Conservation (phyloP, 2,888 invertebrate species). For the Drosophila anomalipes region DNA sequence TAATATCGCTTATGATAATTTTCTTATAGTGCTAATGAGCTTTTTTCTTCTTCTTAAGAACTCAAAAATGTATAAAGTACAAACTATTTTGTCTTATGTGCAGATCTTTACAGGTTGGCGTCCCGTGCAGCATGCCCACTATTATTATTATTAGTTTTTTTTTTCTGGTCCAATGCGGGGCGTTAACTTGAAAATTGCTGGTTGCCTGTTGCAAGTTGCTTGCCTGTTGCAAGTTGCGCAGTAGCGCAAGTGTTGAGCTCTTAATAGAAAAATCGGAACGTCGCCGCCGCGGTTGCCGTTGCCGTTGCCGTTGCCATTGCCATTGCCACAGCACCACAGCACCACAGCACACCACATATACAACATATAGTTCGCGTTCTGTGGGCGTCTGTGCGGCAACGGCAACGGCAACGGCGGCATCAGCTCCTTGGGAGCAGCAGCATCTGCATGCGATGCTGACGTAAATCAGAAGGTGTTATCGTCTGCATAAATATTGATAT, state of each 20-base stretch:
- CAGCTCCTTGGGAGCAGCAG: constrained; percentile 32
- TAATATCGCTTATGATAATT: neutral
- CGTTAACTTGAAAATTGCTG: constrained; percentile 82
- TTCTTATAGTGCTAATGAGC: neutral
- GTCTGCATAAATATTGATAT: constrained; percentile 85
- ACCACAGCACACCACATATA: constrained; percentile 12
- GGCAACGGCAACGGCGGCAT: constrained; percentile 29
- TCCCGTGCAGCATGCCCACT: neutral
- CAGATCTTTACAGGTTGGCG: neutral
- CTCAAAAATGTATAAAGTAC: neutral
- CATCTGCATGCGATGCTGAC: constrained; percentile 75
- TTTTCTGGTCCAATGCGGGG: constrained; percentile 64
- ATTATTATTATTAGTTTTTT: neutral
- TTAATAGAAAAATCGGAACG: constrained; percentile 79
- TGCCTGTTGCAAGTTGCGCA: constrained; percentile 62
- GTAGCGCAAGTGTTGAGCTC: constrained; percentile 83
- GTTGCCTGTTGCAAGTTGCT: constrained; percentile 53
- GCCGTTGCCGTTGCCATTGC: constrained; percentile 5
- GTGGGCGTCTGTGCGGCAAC: constrained; percentile 26
- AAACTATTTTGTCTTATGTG: neutral
- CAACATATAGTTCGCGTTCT: constrained; percentile 24
- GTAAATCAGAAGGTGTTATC: constrained; percentile 84
- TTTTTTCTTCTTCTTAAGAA: neutral
- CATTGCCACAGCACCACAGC: constrained; percentile 8
- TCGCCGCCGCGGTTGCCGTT: constrained; percentile 30